Evolutionary conservation across 2,888 invertebrate genomes (phyloP), one percentile per base, ranked within the genome.

Genomic region (Drosophila tanythrix): DNA sequence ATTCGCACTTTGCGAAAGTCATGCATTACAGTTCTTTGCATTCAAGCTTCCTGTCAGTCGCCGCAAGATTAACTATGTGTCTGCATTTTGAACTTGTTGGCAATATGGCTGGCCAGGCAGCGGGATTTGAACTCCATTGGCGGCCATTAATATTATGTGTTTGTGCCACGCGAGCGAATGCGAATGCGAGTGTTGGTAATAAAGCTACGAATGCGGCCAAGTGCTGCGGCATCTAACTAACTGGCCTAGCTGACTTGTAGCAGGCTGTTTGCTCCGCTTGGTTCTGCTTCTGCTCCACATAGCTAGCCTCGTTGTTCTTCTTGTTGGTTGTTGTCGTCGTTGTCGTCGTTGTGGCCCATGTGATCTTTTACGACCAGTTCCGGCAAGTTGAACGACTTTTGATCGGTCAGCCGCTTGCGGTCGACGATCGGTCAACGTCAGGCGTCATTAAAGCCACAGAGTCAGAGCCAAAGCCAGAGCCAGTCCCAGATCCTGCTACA

Each of bases 351-450:
- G 77, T 76, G 62, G 83, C 88, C 88, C 76, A 85, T 88, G 85
- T 85, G 88, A 90, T 88, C 89, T 90, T 81, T 88, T 81, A 84
- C 81, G 82, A 86, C 89, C 82, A 90, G 89, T 89, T 90, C 90
- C 91, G 90, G 91, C 91, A 90, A 85, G 85, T 91, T 89, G 91
- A 88, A 83, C 83, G 90, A 89, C 87, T 90, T 84, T 89, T 90
- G 85, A 90, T 90, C 89, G 90, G 79, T 88, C 89, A 85, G 74
- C 77, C 80, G 83, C 83, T 90, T 90, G 90, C 89, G 87, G 87
- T 88, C 90, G 91, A 89, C 91, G 91, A 90, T 89, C 89, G 91
- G 89, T 90, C 91, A 91, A 91, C 90, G 89, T 89, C 90, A 91
- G 83, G 89, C 84, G 79, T 90, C 90, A 89, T 89, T 89, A 89